These are phyloP conservation scores for Hemibagrus wyckioides DNA, from an alignment of 2,113 vertebrate genomes.

Conservation along the genomic window DNA sequence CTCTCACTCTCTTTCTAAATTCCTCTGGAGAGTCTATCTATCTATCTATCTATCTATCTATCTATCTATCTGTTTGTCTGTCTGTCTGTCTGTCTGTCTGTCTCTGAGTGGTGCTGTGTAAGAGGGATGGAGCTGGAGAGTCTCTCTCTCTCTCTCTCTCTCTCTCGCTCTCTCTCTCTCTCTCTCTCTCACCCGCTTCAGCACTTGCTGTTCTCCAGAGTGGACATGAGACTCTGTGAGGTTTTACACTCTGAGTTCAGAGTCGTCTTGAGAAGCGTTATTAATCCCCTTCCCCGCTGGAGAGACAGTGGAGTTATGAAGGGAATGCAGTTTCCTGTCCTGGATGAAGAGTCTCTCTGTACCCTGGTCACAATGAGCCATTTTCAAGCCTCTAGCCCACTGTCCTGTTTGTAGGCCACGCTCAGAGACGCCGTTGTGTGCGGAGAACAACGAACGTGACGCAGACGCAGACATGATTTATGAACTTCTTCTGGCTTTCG, in stretches of 20 bases:
- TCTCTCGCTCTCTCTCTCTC: not conserved
- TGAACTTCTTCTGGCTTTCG: slow-evolving; percentile 64
- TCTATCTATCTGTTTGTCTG: too few relatives aligned
- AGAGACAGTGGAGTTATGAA: slow-evolving; percentile 58
- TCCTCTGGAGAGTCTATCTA: too few relatives aligned
- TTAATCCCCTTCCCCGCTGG: slow-evolving; percentile 57
- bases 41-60: too few relatives aligned
- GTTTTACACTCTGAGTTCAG: slow-evolving; percentile 16
- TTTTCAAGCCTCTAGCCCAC: slow-evolving; percentile 64
- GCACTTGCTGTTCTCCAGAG: not conserved
- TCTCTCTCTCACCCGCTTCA: not conserved
- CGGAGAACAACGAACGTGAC: slow-evolving; percentile 7
- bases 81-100: too few relatives aligned
- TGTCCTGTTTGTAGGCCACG: slow-evolving; percentile 60
- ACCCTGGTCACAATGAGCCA: slow-evolving; percentile 64
- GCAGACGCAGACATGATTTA: slow-evolving; percentile 48
- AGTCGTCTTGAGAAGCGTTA: slow-evolving; percentile 1
- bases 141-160: not conserved
- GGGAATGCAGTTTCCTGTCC: slow-evolving; percentile 62
- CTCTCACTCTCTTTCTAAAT: not conserved
- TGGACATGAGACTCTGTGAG: not conserved
- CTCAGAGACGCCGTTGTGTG: slow-evolving; percentile 67
- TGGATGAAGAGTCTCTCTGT: slow-evolving; percentile 73
- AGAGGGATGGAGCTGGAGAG: too few relatives aligned
- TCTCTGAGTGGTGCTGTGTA: too few relatives aligned